phyloP scores from a whole-genome alignment of 2,888 invertebrate species.

The Tipula helvola region DNA sequence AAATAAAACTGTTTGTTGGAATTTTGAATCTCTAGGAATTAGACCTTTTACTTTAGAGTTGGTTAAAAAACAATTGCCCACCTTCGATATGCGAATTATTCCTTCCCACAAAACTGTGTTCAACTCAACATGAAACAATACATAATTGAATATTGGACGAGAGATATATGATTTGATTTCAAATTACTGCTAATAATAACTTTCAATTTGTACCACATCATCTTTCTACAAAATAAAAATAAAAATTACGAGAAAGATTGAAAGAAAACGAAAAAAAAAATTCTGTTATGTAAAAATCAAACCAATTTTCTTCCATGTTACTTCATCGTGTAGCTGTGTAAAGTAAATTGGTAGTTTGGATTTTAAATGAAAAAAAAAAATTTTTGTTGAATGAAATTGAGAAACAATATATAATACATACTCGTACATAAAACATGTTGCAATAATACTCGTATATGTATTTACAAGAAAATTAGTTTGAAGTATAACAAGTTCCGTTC shows the following conservation, averaged over 20 bases:
- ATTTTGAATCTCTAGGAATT: background rate
- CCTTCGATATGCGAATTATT: background rate
- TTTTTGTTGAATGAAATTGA: background rate
- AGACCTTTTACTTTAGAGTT: too few species aligned
- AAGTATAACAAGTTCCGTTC: background rate
- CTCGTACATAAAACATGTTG: background rate
- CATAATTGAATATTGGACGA: background rate
- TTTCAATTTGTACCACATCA: constrained; percentile 4
- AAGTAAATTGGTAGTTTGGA: background rate
- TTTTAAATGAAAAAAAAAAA: background rate
- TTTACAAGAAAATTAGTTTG: background rate
- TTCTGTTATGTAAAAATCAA: background rate
- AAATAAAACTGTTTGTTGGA: background rate
- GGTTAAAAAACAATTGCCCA: background rate
- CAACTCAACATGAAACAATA: background rate
- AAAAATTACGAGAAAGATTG: background rate
- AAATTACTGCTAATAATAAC: background rate
- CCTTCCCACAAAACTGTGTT: background rate
- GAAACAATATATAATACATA: background rate
- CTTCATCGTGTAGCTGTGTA: background rate
- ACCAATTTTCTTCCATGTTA: background rate
- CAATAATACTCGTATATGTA: background rate
- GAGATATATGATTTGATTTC: background rate
- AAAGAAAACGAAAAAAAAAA: background rate
- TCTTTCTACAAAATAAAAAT: background rate